Conservation (phyloP, 2,113 vertebrate species). For the Loxodonta africana region DNA sequence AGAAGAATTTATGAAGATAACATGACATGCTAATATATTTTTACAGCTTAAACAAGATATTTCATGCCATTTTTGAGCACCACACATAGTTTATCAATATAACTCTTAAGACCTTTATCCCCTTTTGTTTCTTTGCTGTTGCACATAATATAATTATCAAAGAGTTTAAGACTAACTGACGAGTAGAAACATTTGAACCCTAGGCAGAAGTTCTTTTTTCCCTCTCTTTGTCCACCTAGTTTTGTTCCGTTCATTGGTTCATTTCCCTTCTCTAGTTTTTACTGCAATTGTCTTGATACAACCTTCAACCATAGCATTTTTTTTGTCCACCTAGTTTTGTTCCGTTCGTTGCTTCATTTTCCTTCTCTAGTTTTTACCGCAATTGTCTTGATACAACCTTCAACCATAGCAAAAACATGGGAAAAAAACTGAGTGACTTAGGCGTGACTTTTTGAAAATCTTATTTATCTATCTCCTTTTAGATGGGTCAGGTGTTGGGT, state of each 20-base stretch:
- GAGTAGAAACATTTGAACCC: slow-evolving; percentile 67
- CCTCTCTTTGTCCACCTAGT: neutral
- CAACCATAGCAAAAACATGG: neutral
- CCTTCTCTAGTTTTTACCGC: neutral
- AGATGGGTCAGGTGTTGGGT: slow-evolving; percentile 3
- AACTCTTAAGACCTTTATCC: slow-evolving; percentile 88
- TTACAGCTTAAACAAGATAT: slow-evolving; percentile 92
- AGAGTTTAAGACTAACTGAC: slow-evolving; percentile 78
- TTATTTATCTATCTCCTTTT: slow-evolving; percentile 43
- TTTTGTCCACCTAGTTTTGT: neutral
- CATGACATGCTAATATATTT: slow-evolving; percentile 93
- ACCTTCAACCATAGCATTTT: slow-evolving; percentile 43
- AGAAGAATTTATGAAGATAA: slow-evolving; percentile 93
- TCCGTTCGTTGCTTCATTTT: neutral
- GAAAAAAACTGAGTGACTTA: neutral
- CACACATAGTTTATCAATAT: slow-evolving; percentile 90
- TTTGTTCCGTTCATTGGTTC: neutral
- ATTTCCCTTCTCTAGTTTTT: neutral
- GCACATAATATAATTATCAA: slow-evolving; percentile 80
- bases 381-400: slow-evolving; percentile 13
- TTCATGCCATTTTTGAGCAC: slow-evolving; percentile 88
- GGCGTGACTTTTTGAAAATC: neutral
- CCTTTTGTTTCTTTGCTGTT: slow-evolving; percentile 81
- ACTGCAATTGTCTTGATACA: neutral
- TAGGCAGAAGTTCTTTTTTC: neutral